Base-by-base conservation (phyloP, 2,113 vertebrate genomes). In the Varanus salvator region DNA sequence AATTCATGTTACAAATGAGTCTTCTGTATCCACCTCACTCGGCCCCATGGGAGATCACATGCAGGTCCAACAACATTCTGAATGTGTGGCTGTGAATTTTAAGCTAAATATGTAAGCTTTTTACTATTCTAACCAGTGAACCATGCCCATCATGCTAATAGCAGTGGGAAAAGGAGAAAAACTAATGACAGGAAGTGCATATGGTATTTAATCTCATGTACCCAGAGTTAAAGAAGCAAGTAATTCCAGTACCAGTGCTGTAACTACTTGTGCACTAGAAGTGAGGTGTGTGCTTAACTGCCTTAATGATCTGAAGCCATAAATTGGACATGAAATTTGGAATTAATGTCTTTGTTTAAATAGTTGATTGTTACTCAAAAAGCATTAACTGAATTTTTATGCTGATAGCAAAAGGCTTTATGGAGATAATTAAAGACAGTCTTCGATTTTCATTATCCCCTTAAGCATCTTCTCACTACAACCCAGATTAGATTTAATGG, bases 371-470 rank as follows among this genome's bases (percentile, higher is more conserved):
- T 92, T 95, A 96, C 78, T 72, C 80, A 93, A 90, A 34, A 75
- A 91, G 12, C 80, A 92, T 91, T 93, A 91, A 83, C 72, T 88
- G 25, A 38, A 87, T 89, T 91, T 96, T 95, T 93, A 93, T 96
- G 92, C 87, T 95, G 92, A 89, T 93, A 84, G 64, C 81, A 88
- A 91, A 92, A 85, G 34, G 90, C 90, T 97, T 97, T 93, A 95
- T 93, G 90, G 31, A 96, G 94, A 95, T 96, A 96, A 97, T 97
- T 96, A 97, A 97, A 95, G 90, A 93, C 95, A 87, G 91, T 31
- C 38, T 97, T 94, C 90, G 95, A 92, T 96, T 97, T 96, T 94
- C 94, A 95, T 96, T 97, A 95, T 85, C 86, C 2, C 0, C 60
- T 94, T 94, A 96, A 96, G 71, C 88, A 85, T 87, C 90, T 88